Base-by-base conservation (phyloP, 92 coral and sea anemone species). In the Chrysogorgia sp. region DNA sequence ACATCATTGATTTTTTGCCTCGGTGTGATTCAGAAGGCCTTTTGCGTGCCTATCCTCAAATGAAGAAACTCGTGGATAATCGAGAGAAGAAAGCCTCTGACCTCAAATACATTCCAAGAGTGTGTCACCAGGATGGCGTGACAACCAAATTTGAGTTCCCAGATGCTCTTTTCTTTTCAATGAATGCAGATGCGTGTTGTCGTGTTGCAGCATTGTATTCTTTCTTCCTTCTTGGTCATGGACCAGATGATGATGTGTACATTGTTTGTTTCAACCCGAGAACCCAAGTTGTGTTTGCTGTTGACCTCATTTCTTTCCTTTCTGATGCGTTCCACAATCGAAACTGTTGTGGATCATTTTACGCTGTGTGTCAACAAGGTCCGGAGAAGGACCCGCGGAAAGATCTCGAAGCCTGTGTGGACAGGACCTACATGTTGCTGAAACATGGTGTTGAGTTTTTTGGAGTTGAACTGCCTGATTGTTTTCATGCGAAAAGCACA, bases 161-260 rank as follows among this genome's bases (percentile, higher is more conserved):
- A n/a, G 64, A 56, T 72, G 79, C 79, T 49, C 50, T 31, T 15
- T 72, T 72, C 17, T 53, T 72, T 33, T 2, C 33, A 30, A 33
- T 31, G 37, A 72, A 72, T 15, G 40, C 8, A n/a, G 43, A 7
- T 29, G 63, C 21, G n/a, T 72, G 79, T 29, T 72, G 79, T 72
- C 79, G 79, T 31, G 79, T 72, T 10, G 79, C 50, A 2, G 79
- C 79, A 33, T 31, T 72, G 64, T 72, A 72, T 34, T 53, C 79
- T 10, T 72, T 72, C 48, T 52, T 72, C 37, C 79, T 72, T 56
- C 79, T 72, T 22, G 53, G 79, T 59, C 79, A 72, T 20, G 22
- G 34, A 13, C 64, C 79, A 53, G 48, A 52, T 20, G 79, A 72
- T 53, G 65, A 72, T 53, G 63, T 72, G 15, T 72, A 72, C 50